Percentiles rank a stretch among this genome's conserved stretches.
Conservation (phyloP, 1,140 invertebrate genomes). For the Calliphora vicina region DNA sequence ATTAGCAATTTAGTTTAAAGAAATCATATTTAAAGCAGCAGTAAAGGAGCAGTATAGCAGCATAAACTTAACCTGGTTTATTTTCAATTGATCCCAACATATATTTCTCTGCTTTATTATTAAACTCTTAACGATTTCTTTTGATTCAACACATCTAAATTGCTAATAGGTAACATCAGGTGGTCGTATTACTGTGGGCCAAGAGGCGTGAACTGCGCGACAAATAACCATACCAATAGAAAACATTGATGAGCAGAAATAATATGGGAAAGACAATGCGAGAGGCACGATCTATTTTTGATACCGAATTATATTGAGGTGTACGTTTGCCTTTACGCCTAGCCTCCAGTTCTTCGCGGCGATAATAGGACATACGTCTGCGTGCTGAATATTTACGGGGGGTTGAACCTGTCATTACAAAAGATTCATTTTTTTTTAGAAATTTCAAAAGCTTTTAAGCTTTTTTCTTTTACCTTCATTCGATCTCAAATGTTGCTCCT, state of each 20-base stretch:
- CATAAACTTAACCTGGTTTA: too few species aligned
- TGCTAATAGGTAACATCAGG: conserved; percentile 64
- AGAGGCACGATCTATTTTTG: conserved; percentile 79
- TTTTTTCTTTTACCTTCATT: conserved; percentile 33
- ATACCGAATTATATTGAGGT: conserved; percentile 79
- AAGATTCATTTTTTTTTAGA: background rate
- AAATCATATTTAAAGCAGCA: conserved; percentile 51
- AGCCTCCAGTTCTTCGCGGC: conserved; percentile 59
- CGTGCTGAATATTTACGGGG: conserved; percentile 48
- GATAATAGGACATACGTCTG: conserved; percentile 57
- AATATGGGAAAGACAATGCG: conserved; percentile 78
- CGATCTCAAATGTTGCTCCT: conserved; percentile 51
- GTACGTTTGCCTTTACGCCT: conserved; percentile 67
- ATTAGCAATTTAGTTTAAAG: conserved; percentile 62
- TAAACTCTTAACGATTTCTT: conserved; percentile 48
- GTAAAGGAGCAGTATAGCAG: too few species aligned
- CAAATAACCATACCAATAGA: conserved; percentile 82
- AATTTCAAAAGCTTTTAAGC: background rate
- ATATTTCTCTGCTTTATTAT: conserved; percentile 44
- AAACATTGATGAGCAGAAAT: conserved; percentile 79
- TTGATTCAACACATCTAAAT: conserved; percentile 59
- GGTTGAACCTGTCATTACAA: conserved; percentile 39
- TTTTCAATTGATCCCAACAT: too few species aligned
- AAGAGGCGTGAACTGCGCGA: conserved; percentile 69
- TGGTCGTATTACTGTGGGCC: conserved; percentile 55